Evolutionary conservation across 2,113 vertebrate species (phyloP), one percentile per base, ranked within the genome.

Genomic region (Canis aureus): DNA sequence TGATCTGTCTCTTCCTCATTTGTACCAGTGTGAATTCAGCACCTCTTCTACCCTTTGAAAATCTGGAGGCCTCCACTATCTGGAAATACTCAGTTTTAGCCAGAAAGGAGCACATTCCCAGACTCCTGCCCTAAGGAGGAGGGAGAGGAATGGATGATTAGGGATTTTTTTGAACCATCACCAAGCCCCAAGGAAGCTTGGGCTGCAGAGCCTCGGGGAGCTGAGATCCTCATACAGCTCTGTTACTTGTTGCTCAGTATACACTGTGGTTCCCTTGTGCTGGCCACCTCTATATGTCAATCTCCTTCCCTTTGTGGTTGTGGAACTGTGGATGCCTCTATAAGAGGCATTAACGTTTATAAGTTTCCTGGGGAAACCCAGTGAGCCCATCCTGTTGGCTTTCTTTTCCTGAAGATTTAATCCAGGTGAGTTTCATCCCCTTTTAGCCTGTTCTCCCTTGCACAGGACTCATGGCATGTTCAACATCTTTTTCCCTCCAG

Each of bases 401-500:
- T 69, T 89, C 27, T 84, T 79, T 89, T 92, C 78, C 51, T 38
- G 19, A 79, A 89, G 67, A 32, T 38, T 69, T 66, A 27, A n/a
- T 62, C 22, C n/a, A 13, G 22, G 49, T 17, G n/a, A 60, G 62
- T 51, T 17, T 43, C 32, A 13, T 6, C 11, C 22, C 11, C 27
- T n/a, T 17, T 15, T 8, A 55, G 25, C 69, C 15, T 60, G 73
- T 32, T 80, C 66, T 53, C 64, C 16, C 66, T 71, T 25, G 22
- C 43, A 4, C 0, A 3, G 27, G 22, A 17, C 32, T 76, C 49
- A 0, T 23, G 19, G 3, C 7, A 6, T 49, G 1, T 55, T 74
- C 17, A 29, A 9, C 13, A 6, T 25, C 25, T 71, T 6, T 27
- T 62, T 12, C 25, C 20, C 43, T 2, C n/a, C n/a, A 27, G 12